A percentile compares a stretch with the other conserved stretches of the same genome.
Evolutionary conservation across 2,888 invertebrate species (phyloP).

Genomic region (Acleris laterana): DNA sequence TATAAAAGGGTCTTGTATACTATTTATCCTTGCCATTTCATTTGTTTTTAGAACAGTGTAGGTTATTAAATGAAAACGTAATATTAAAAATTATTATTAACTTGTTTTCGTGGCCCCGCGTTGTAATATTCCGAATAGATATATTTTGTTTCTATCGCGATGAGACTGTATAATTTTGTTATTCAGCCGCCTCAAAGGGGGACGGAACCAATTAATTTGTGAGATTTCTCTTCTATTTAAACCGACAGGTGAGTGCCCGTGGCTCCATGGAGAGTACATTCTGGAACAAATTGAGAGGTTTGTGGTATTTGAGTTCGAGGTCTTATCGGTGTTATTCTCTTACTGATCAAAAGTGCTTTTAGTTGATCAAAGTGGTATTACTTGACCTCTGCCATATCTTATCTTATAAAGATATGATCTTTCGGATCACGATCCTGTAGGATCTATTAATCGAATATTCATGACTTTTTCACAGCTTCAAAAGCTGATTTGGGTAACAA

Average conservation of each 20-base stretch:
- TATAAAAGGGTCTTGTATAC: no score
- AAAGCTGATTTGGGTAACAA: no score
- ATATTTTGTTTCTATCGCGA: constrained; percentile 35
- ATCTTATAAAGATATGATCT: no score
- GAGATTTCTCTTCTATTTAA: constrained; percentile 31
- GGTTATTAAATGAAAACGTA: not conserved
- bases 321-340: not conserved
- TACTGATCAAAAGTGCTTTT: not conserved
- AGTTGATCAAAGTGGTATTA: no score
- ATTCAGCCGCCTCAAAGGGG: constrained; percentile 33
- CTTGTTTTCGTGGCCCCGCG: constrained; percentile 11
- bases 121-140: constrained; percentile 17
- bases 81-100: not conserved
- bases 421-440: no score
- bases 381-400: no score
- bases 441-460: no score
- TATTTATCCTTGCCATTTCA: no score
- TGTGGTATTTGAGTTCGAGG: not conserved
- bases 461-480: no score
- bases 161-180: constrained; percentile 37
- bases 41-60: no score
- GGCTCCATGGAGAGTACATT: not conserved
- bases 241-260: constrained; percentile 4
- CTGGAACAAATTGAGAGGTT: not conserved
- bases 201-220: constrained; percentile 36